phyloP scores from a whole-genome alignment of 2,113 vertebrate genomes.

The Phrynosoma blainvillii region DNA sequence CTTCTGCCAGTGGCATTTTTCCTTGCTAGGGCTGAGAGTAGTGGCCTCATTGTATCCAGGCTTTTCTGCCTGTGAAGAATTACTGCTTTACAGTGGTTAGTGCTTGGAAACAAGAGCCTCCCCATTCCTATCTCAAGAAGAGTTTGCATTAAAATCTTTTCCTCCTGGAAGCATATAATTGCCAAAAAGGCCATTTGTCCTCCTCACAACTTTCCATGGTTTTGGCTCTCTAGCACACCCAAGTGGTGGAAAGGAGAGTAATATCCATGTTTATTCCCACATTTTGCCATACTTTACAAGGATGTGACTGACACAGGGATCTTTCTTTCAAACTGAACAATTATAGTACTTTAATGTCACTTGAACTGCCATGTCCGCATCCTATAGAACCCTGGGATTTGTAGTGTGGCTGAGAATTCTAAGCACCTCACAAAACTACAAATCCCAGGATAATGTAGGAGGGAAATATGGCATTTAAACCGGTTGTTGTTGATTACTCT shows the following conservation, averaged over 20 bases:
- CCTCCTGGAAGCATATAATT: background rate
- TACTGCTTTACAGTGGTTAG: background rate
- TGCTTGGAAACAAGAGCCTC: constrained; percentile 19
- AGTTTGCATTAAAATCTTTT: background rate
- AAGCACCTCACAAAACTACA: no score
- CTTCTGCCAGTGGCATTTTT: background rate
- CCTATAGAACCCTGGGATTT: no score
- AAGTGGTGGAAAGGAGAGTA: background rate
- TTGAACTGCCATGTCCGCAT: no score
- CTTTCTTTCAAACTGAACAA: no score
- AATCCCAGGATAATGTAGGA: no score
- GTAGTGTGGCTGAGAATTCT: no score
- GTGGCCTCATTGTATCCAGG: background rate
- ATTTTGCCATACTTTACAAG: background rate
- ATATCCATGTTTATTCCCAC: background rate
- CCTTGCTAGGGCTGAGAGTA: background rate
- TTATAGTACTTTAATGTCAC: no score
- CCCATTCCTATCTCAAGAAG: background rate
- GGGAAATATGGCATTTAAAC: no score
- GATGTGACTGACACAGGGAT: no score
- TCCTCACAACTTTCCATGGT: background rate
- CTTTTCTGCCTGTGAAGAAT: constrained; percentile 18
- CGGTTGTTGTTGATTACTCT: no score
- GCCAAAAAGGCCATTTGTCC: constrained; percentile 44
- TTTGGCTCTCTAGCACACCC: background rate